These are phyloP conservation scores for Muraenolepis orangiensis DNA, from an alignment of 2,797 vertebrate species.

Conservation along the genomic window DNA sequence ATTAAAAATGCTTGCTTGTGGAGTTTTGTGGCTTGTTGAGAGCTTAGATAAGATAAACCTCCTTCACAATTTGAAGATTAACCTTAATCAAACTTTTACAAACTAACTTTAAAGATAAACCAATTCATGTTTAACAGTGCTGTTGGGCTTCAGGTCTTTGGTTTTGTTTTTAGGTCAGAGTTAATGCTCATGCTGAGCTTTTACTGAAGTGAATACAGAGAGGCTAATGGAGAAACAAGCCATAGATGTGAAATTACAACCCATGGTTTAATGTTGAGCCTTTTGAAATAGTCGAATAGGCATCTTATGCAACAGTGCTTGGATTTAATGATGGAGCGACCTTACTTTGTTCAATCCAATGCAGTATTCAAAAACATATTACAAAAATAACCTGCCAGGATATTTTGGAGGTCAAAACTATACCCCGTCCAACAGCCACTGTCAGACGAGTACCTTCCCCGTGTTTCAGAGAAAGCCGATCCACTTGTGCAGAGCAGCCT, in stretches of 20 bases:
- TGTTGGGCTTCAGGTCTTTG: background rate
- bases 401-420: background rate
- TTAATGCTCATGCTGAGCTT: background rate
- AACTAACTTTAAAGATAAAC: background rate
- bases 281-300: conserved; percentile 33
- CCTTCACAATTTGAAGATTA: too few relatives aligned
- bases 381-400: background rate
- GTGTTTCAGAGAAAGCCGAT: background rate
- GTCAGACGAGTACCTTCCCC: conserved; percentile 2
- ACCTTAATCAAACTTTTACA: too few relatives aligned
- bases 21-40: background rate
- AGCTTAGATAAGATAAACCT: background rate
- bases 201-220: conserved; percentile 34
- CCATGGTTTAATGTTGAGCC: background rate
- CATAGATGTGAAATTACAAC: background rate
- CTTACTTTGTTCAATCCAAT: background rate
- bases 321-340: conserved; percentile 2
- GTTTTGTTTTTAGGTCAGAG: too few relatives aligned
- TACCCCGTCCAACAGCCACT: background rate
- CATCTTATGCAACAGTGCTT: conserved; percentile 14
- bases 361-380: background rate
- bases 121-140: background rate
- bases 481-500: background rate
- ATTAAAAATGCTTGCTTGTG: background rate
- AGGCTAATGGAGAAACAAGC: conserved; percentile 35